phyloP scores from a whole-genome alignment of 2,888 invertebrate genomes.

The Parascotia fuliginaria region DNA sequence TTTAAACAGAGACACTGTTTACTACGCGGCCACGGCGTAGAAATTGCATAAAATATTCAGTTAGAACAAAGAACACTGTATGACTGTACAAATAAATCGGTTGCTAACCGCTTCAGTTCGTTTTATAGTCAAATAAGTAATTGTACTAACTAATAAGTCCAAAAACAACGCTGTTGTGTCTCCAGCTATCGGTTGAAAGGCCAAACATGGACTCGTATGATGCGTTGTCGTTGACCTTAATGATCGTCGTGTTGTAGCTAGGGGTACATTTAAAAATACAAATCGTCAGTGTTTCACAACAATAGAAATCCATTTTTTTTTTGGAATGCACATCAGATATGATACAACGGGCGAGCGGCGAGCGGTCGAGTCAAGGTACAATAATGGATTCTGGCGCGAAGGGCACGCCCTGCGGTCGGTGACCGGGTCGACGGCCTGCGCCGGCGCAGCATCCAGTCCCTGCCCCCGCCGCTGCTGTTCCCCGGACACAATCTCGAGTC shows the following conservation, averaged over 20 bases:
- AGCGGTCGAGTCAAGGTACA: constrained; percentile 36
- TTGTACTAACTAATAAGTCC: background rate
- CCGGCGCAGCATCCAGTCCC: constrained; percentile 49
- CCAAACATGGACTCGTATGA: constrained; percentile 3
- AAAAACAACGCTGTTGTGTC: constrained; percentile 1
- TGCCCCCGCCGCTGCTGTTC: constrained; percentile 7
- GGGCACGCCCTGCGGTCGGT: constrained; percentile 62
- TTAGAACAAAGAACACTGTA: constrained; percentile 5
- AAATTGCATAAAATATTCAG: constrained; percentile 8
- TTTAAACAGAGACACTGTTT: constrained; percentile 16
- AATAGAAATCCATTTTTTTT: constrained; percentile 20
- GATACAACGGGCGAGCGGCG: constrained; percentile 24
- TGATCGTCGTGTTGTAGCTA: constrained; percentile 3
- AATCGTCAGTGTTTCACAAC: background rate
- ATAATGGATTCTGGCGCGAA: constrained; percentile 44
- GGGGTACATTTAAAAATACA: background rate
- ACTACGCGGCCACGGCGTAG: constrained; percentile 12
- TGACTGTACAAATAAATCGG: background rate
- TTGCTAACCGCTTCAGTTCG: background rate
- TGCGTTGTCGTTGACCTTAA: background rate
- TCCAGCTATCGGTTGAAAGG: background rate
- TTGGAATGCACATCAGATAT: constrained; percentile 27
- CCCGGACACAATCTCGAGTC: constrained; percentile 24
- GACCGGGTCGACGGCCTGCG: constrained; percentile 63
- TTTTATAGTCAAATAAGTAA: background rate